Conservation (phyloP, 2,888 invertebrate species). For the Tetranychus truncatus region DNA sequence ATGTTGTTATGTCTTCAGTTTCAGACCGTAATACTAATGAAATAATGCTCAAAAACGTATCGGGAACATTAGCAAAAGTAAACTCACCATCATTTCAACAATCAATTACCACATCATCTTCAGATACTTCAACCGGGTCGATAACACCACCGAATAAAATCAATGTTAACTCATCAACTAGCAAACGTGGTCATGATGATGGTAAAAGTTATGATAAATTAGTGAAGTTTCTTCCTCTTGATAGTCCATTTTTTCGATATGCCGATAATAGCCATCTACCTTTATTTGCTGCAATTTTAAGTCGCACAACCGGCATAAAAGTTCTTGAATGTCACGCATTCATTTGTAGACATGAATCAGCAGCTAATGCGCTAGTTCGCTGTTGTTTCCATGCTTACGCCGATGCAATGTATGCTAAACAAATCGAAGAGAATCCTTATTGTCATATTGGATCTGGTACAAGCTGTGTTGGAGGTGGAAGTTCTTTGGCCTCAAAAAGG, state of each 20-base stretch:
- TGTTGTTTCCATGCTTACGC: conserved; percentile 96
- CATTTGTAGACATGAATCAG: conserved; percentile 85
- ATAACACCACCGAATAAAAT: not conserved
- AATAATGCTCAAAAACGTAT: not conserved
- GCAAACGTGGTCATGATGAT: not conserved
- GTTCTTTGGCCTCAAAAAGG: conserved; percentile 9
- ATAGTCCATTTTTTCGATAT: conserved; percentile 82
- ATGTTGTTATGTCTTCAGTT: conserved; percentile 48
- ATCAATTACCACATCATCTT: not conserved
- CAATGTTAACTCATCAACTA: not conserved
- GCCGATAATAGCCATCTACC: conserved; percentile 89
- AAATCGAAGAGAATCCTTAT: conserved; percentile 37
- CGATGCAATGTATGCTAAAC: conserved; percentile 76
- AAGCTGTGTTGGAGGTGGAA: not conserved
- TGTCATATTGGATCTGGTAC: conserved; percentile 20
- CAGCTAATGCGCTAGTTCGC: conserved; percentile 87
- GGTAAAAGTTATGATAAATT: conserved; percentile 14
- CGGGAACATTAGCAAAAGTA: not conserved
- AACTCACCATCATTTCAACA: not conserved
- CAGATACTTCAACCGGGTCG: not conserved
- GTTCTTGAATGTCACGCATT: conserved; percentile 94
- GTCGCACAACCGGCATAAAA: conserved; percentile 86
- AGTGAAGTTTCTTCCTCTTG: conserved; percentile 62
- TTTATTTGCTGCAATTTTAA: conserved; percentile 82
- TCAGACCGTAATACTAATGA: not conserved